Evolutionary conservation across 2,113 vertebrate species (phyloP).

Genomic region (Anarrhichthys ocellatus): DNA sequence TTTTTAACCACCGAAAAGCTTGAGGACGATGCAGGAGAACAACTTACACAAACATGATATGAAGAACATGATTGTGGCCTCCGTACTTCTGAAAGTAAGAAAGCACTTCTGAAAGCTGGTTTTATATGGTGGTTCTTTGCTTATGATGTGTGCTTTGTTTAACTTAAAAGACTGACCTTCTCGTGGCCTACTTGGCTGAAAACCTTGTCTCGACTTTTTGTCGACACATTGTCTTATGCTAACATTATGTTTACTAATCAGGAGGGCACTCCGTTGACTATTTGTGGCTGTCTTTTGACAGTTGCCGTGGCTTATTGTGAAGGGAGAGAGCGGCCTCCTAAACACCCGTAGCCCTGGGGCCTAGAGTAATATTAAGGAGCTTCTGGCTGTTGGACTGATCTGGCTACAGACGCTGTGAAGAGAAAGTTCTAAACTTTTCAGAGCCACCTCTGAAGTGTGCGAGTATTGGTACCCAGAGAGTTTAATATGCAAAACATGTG

Average conservation of each 20-base stretch:
- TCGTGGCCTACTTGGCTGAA: not conserved
- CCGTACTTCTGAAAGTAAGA: too few species aligned
- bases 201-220: too few species aligned
- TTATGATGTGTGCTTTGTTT: not conserved
- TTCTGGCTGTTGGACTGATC: not conserved
- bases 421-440: not conserved
- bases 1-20: too few species aligned
- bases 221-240: too few species aligned
- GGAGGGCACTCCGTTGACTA: too few species aligned
- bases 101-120: not conserved
- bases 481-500: conserved; percentile 31
- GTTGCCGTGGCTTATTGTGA: not conserved
- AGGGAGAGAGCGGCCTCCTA: not conserved
- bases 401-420: not conserved
- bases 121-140: not conserved
- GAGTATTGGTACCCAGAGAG: too few species aligned
- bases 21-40: not conserved
- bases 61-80: not conserved
- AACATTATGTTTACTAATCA: too few species aligned
- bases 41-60: not conserved
- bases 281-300: not conserved
- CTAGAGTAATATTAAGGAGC: not conserved
- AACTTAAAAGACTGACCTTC: not conserved
- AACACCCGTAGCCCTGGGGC: not conserved
- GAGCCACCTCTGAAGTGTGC: not conserved